phyloP scores from a whole-genome alignment of 2,797 vertebrate genomes.

The Semotilus atromaculatus region DNA sequence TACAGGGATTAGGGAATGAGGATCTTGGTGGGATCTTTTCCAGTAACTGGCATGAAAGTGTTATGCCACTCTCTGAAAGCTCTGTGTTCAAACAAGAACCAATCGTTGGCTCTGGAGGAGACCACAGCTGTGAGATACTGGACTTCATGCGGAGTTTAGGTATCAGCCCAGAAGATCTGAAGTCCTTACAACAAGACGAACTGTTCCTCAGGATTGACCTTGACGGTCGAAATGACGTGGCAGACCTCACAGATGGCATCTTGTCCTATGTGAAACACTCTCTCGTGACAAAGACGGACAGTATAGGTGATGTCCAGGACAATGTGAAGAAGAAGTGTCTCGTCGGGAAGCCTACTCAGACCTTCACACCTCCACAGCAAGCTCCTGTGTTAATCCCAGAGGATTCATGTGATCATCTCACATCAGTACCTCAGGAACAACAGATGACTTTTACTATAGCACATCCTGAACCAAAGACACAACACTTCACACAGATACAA shows the following conservation, averaged over 20 bases:
- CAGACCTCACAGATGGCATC: conserved; percentile 68
- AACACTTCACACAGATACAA: conserved; percentile 23
- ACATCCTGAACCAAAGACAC: conserved; percentile 10
- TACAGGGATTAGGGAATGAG: conserved; percentile 57
- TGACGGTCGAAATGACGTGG: not conserved
- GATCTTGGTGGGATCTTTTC: conserved; percentile 61
- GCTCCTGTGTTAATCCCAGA: not conserved
- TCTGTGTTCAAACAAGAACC: conserved; percentile 71
- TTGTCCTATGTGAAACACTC: conserved; percentile 72
- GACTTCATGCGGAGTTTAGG: conserved; percentile 82
- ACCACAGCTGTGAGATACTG: conserved; percentile 79
- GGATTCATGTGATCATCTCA: not conserved
- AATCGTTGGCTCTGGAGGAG: conserved; percentile 61
- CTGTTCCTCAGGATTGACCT: conserved; percentile 61
- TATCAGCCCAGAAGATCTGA: conserved; percentile 54
- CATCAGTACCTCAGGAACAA: conserved; percentile 1
- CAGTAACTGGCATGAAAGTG: conserved; percentile 68
- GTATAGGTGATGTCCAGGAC: conserved; percentile 2
- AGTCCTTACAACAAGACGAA: conserved; percentile 55
- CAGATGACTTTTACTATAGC: conserved; percentile 9
- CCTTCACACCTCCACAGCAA: conserved; percentile 2
- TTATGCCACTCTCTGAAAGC: conserved; percentile 67
- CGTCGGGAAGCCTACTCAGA: not conserved
- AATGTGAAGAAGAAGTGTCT: not conserved
- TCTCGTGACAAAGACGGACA: conserved; percentile 59